Conservation (phyloP, 92 coral and sea anemone species). For the Bergia sp. region DNA sequence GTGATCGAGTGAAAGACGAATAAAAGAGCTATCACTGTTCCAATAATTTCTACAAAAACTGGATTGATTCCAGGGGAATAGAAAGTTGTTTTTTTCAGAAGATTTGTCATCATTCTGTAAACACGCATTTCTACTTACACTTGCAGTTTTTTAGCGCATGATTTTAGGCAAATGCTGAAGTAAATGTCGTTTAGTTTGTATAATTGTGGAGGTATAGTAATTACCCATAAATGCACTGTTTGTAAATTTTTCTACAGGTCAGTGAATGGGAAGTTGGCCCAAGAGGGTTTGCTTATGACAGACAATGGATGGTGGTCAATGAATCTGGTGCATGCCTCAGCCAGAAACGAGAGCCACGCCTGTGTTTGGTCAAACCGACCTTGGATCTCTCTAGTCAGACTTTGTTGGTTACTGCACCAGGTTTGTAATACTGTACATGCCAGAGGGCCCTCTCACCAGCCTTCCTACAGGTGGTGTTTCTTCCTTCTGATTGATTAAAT, state of each 20-base stretch:
- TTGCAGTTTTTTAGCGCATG: no score
- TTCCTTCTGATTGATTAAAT: no score
- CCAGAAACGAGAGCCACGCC: slow-evolving; percentile 89
- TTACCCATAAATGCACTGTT: no score
- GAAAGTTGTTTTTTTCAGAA: no score
- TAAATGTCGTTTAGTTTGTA: neutral
- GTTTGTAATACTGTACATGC: slow-evolving; percentile 40
- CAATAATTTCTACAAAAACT: no score
- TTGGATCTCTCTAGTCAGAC: slow-evolving; percentile 55
- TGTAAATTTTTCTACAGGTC: slow-evolving; percentile 49
- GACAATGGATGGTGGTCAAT: slow-evolving; percentile 92
- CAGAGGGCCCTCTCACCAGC: neutral
- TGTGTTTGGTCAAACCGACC: slow-evolving; percentile 82
- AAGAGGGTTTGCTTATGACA: slow-evolving; percentile 87
- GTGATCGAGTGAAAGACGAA: no score
- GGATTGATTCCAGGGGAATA: no score
- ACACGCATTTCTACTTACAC: no score
- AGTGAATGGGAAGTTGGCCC: slow-evolving; percentile 79
- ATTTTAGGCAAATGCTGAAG: no score
- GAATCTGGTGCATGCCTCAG: slow-evolving; percentile 82
- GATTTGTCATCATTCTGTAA: no score
- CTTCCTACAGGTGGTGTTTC: neutral
- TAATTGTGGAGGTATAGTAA: no score
- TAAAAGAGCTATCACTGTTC: no score
- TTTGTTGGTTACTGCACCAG: slow-evolving; percentile 79